Conservation (phyloP, 2,113 vertebrate species). For the Saiga tatarica region DNA sequence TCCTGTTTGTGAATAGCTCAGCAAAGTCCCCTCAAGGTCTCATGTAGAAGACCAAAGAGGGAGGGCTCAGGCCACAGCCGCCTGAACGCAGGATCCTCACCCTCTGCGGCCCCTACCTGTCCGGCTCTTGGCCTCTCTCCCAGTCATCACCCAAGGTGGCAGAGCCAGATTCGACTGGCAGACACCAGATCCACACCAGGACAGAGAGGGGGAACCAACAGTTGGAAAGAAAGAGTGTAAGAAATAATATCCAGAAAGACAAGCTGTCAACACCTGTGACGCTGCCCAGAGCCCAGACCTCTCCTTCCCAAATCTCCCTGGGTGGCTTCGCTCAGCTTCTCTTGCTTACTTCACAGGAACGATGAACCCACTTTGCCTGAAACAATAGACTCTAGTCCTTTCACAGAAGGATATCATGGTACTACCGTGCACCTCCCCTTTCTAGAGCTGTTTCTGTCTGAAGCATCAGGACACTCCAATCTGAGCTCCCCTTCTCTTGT, state of each 20-base stretch:
- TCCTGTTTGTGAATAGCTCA: not conserved
- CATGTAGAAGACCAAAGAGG: too few relatives aligned
- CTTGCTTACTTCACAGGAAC: not conserved
- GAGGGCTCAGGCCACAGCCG: not conserved
- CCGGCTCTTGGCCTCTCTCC: not conserved
- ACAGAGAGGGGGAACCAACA: not conserved
- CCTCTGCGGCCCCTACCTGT: not conserved
- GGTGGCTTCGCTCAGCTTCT: not conserved
- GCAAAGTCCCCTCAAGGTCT: not conserved
- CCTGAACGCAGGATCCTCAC: not conserved
- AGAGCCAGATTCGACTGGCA: not conserved
- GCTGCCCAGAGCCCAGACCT: not conserved
- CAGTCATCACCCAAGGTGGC: not conserved
- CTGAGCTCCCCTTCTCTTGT: not conserved
- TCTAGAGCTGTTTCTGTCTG: not conserved
- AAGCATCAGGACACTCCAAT: not conserved
- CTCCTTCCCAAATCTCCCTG: not conserved
- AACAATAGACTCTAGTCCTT: not conserved
- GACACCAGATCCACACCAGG: not conserved
- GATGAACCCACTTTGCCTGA: rapidly evolving
- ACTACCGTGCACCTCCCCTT: not conserved
- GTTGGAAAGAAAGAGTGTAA: not conserved
- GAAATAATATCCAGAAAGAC: not conserved
- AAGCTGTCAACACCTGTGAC: not conserved
- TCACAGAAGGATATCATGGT: not conserved